Evolutionary conservation across 2,113 vertebrate species (phyloP).

Genomic region (Daphoenositta chrysoptera): DNA sequence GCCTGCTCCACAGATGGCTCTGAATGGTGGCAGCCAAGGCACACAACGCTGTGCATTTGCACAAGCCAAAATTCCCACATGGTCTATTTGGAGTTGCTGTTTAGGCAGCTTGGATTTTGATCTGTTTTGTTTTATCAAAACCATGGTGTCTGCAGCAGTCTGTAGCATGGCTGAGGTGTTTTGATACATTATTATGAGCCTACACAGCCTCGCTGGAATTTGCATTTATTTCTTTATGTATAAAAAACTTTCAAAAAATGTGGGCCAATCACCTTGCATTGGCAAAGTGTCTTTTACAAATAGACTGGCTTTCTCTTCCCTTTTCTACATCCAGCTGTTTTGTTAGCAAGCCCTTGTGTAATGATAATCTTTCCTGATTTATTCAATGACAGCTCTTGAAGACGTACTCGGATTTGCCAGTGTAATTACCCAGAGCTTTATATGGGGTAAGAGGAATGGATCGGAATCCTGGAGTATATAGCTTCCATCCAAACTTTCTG

Average conservation of each 20-base stretch:
- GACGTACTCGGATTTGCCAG: not conserved
- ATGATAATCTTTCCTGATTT: not conserved
- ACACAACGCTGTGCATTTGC: not conserved
- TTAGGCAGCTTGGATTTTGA: conserved; percentile 10
- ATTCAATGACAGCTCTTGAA: not conserved
- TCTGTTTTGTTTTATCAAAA: conserved; percentile 13
- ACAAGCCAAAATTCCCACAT: conserved; percentile 3
- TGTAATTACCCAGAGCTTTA: not conserved
- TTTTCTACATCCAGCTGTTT: not conserved
- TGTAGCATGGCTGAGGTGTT: not conserved
- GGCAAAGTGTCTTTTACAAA: not conserved
- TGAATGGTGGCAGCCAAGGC: not conserved
- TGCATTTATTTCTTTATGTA: not conserved
- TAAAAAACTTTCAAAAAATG: not conserved
- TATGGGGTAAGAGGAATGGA: not conserved
- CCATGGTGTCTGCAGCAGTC: not conserved
- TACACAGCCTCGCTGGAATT: not conserved
- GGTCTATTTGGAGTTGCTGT: not conserved
- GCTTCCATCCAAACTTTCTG: not conserved
- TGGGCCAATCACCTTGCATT: not conserved
- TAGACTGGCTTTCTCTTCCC: not conserved
- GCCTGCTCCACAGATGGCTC: conserved; percentile 47
- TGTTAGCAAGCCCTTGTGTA: not conserved
- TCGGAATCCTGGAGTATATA: not conserved
- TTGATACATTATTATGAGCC: not conserved